These are phyloP conservation scores for Nothobranchius kuhntae DNA, from an alignment of 2,113 vertebrate species.

Conservation along the genomic window DNA sequence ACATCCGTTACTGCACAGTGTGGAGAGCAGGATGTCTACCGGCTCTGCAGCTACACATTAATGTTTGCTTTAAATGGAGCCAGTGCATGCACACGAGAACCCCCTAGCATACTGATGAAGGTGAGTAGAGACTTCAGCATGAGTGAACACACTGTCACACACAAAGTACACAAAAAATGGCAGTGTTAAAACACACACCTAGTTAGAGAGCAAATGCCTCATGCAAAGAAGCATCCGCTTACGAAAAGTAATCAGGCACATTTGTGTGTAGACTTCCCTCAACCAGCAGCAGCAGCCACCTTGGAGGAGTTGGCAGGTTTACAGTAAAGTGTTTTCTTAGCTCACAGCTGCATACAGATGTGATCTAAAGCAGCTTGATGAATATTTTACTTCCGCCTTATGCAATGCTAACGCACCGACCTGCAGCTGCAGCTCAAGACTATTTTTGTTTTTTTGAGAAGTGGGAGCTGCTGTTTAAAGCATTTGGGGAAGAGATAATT, in stretches of 20 bases:
- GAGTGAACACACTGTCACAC: background rate
- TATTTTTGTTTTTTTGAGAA: conserved; percentile 45
- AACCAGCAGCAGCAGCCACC: conserved; percentile 36
- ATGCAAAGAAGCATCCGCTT: conserved; percentile 8
- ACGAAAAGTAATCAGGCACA: conserved; percentile 49
- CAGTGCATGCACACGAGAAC: conserved; percentile 17
- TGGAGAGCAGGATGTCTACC: conserved; percentile 3
- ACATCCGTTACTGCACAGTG: conserved; percentile 39
- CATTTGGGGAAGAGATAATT: conserved; percentile 55
- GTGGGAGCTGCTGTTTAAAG: conserved; percentile 41
- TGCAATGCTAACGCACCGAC: conserved; percentile 59
- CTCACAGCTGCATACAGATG: conserved; percentile 67
- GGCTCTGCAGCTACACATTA: conserved; percentile 22
- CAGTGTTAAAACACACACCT: conserved; percentile 3
- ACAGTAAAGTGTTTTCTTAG: conserved; percentile 72
- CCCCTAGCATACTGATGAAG: conserved; percentile 50
- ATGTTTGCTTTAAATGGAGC: conserved; percentile 48
- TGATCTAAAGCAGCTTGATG: conserved; percentile 63
- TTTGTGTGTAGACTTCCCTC: conserved; percentile 45
- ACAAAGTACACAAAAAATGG: conserved; percentile 1
- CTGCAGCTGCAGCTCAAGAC: conserved; percentile 45
- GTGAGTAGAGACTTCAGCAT: conserved; percentile 25
- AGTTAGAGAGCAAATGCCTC: conserved; percentile 5
- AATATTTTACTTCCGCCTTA: conserved; percentile 77
- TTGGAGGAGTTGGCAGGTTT: conserved; percentile 59